A percentile compares a stretch with the other conserved stretches of the same genome.
phyloP scores from a whole-genome alignment of 2,797 vertebrate genomes.

The Pipistrellus kuhlii region DNA sequence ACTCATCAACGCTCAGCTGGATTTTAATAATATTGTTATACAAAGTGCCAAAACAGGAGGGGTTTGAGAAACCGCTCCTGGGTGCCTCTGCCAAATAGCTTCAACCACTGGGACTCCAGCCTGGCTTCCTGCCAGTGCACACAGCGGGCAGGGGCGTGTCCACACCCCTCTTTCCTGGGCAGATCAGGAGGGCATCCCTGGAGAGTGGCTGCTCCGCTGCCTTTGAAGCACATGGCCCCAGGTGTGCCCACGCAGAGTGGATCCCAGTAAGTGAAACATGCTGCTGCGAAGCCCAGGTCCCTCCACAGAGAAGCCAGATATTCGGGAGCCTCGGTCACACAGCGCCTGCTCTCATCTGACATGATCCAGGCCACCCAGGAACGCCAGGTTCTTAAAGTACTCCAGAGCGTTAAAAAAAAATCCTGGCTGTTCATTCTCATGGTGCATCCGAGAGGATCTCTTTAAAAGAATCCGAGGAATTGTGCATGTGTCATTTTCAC shows the following conservation, averaged over 20 bases:
- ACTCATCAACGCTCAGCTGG: slow-evolving; percentile 50
- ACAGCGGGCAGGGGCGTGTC: background rate
- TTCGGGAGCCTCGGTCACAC: slow-evolving; percentile 59
- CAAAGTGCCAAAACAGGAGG: background rate
- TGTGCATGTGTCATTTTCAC: slow-evolving; percentile 88
- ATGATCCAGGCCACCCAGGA: slow-evolving; percentile 86
- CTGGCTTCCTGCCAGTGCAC: background rate
- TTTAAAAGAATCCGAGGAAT: slow-evolving; percentile 87
- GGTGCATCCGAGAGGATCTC: slow-evolving; percentile 87
- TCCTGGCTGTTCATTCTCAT: slow-evolving; percentile 74
- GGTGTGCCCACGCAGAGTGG: slow-evolving; percentile 87
- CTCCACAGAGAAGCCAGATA: slow-evolving; percentile 73
- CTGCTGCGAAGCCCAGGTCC: slow-evolving; percentile 91
- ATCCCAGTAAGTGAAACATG: slow-evolving; percentile 89
- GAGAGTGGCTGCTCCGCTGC: slow-evolving; percentile 37
- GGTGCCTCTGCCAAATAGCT: background rate
- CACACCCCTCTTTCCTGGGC: rapidly evolving
- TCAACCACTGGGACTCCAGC: background rate
- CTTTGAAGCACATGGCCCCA: slow-evolving; percentile 72
- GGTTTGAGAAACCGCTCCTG: background rate
- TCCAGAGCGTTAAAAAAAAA: slow-evolving; percentile 77
- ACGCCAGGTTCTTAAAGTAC: slow-evolving; percentile 86
- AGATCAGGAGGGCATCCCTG: slow-evolving; percentile 51
- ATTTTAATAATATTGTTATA: background rate
- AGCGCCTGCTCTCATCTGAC: slow-evolving; percentile 69